Evolutionary conservation across 1,140 invertebrate genomes (phyloP).

Genomic region (Ptiloglossa arizonensis): DNA sequence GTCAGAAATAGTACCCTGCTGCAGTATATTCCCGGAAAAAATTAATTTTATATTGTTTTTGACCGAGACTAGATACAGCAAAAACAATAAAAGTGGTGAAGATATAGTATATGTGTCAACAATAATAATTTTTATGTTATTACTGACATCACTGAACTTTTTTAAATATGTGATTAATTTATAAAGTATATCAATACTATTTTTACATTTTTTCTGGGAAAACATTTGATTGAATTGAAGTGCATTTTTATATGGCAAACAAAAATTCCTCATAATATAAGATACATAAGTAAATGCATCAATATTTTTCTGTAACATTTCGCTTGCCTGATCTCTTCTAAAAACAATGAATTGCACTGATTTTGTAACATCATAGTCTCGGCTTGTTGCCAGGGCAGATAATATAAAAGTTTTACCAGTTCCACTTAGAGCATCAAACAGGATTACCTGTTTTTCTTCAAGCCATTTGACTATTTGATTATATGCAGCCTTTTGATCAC

Average conservation of each 20-base stretch:
- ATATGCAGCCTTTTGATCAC: neutral
- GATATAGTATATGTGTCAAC: conserved; percentile 20
- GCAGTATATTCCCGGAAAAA: neutral
- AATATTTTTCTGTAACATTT: neutral
- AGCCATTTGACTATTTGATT: neutral
- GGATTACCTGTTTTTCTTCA: rapidly evolving
- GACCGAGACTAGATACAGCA: conserved; percentile 19
- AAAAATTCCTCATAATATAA: neutral
- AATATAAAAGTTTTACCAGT: conserved; percentile 20
- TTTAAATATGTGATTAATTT: neutral
- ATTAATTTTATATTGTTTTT: neutral
- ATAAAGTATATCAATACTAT: neutral
- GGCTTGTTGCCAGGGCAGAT: neutral
- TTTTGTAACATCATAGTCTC: rapidly evolving
- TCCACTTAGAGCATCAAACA: conserved; percentile 6
- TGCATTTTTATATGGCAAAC: rapidly evolving
- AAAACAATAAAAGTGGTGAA: neutral
- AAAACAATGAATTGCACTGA: neutral
- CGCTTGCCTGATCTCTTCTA: conserved; percentile 10
- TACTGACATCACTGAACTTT: neutral
- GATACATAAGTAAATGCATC: neutral
- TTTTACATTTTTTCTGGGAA: rapidly evolving
- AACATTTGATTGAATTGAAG: neutral
- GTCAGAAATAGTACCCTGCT: neutral
- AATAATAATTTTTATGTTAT: neutral